These are phyloP conservation scores for Mnemiopsis leidyi DNA, from an alignment of 37 sponge, comb jelly and placozoan genomes.

Conservation along the genomic window DNA sequence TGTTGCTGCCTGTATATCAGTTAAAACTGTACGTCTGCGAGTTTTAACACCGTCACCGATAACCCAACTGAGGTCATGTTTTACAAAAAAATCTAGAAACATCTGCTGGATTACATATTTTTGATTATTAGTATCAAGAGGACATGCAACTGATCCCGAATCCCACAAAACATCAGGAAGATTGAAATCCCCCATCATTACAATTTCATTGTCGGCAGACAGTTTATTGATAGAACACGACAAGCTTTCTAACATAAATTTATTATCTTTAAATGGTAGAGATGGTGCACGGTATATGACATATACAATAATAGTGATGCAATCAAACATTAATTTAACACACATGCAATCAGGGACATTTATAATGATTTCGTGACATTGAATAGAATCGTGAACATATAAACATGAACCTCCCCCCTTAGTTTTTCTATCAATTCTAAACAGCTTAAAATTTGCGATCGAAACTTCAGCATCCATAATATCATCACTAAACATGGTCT, in stretches of 20 bases:
- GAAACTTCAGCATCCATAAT: conserved; percentile 26
- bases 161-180: conserved; percentile 56
- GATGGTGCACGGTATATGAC: conserved; percentile 5
- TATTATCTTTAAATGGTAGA: background rate
- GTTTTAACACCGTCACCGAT: conserved; percentile 26
- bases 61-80: background rate
- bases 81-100: conserved; percentile 37
- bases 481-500: conserved; percentile 59
- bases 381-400: conserved; percentile 32
- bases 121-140: background rate
- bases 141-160: background rate
- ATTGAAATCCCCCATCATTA: conserved; percentile 34
- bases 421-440: conserved; percentile 20
- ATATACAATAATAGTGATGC: background rate
- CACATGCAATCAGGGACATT: conserved; percentile 36
- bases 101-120: conserved; percentile 22
- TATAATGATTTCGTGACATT: background rate
- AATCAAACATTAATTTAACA: background rate
- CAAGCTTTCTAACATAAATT: background rate
- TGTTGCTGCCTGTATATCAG: background rate
- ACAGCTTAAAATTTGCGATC: background rate
- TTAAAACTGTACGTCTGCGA: background rate
- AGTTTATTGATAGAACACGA: background rate
- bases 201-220: background rate
- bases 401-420: conserved; percentile 15